Evolutionary conservation across 2,888 invertebrate genomes (phyloP), one percentile per base, ranked within the genome.

Genomic region (Scaptodrosophila latifasciaeformis): DNA sequence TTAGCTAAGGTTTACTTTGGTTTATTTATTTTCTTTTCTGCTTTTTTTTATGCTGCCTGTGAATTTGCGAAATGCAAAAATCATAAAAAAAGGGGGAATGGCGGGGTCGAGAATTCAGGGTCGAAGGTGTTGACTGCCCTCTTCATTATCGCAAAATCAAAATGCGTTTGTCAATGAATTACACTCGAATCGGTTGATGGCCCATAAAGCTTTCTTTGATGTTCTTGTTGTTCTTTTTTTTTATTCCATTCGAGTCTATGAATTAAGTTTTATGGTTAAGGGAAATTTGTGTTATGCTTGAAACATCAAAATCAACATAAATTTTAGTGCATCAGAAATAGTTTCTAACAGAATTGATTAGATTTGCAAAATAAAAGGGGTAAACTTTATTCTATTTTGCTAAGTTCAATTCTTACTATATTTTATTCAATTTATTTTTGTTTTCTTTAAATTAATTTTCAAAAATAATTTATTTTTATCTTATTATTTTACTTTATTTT

Each of bases 141-240:
- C 21, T 45, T 62, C 67, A 68, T 71, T 76, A 72, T 76, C 68
- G 59, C 62, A 65, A 80, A 78, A 81, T 81, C 82, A 71, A 79
- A 72, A 69, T 79, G 66, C 64, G 68, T 79, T 68, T 67, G 57
- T 70, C 70, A 67, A 67, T 72, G 67, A 79, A 81, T 79, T 82
- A 62, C 24, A 24, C 24, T 24, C 24, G 66, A 78, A 80, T 67
- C 67, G 80, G 67, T 59, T 52, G 54, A 59, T 59, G 67, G 52
- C 51, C 50, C 24, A 54, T 68, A 66, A 60, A 68, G 31, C 24
- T 24, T 24, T 7, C 24, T 24, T 3, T 24, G 24, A 24, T 7
- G 24, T 21, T 19, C 15, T 17, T 55, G 43, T 59, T 46, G 7
- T 48, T 46, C 6, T 1, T 30, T 37, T 46, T 43, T 47, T 59